Evolutionary conservation across 1,140 invertebrate species (phyloP), one percentile per base, ranked within the genome.

Genomic region (Cydia strobilella): DNA sequence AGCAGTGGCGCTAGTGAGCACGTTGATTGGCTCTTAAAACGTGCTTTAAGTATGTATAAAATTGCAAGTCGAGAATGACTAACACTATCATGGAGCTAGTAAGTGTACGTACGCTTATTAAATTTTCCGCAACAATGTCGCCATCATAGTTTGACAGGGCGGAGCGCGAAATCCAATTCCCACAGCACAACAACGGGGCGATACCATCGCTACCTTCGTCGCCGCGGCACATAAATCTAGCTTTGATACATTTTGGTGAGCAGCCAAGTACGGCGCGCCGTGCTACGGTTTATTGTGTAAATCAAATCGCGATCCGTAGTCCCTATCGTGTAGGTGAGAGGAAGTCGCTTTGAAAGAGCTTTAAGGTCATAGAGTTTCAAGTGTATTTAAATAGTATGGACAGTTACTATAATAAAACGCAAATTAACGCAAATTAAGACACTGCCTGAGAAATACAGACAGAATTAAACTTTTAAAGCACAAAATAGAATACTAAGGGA

Each of bases 191-290:
- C 79, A 85, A 82, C 79, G 45, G 15, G 54, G 45, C 79, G 89
- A 92, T 92, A 91, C 83, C 76, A 90, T 90, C 89, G 80, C 79
- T 82, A 84, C 81, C 85, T 87, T 90, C 90, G 84, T 86, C 86
- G 85, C 87, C 75, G 76, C 73, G 77, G 77, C 84, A 86, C 90
- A 92, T 91, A 92, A 92, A 92, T 92, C 90, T 90, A 80, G 84
- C 86, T 92, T 89, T 88, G 90, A 91, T 89, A 90, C 84, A 88
- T 91, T 91, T 91, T 91, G 89, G 90, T 92, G 87, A 84, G 77
- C 84, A 86, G 89, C 89, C 90, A 92, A 91, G 80, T 83, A 78
- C 82, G 75, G 79, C 79, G 83, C 81, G 80, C 74, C 35, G 13
- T 4, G 45, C 74, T 59, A 54, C 9, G 23, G 69, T 72, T 48